Evolutionary conservation across 1,140 invertebrate species (phyloP).

Genomic region (Planococcus citri): DNA sequence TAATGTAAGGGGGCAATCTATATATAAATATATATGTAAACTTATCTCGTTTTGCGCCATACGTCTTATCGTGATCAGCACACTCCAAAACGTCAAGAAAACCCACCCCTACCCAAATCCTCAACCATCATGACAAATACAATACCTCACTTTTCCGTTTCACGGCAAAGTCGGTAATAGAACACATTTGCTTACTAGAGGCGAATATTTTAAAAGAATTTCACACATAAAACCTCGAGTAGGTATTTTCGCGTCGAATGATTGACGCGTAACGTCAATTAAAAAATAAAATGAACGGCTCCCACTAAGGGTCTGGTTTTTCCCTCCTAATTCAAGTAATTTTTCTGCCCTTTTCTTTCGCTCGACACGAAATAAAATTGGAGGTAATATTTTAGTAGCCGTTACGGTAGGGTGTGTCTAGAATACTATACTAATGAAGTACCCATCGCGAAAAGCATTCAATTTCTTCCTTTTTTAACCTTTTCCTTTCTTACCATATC

Average conservation of each 20-base stretch:
- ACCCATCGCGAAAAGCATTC: not conserved
- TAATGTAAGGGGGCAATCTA: too few relatives aligned
- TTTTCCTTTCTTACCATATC: not conserved
- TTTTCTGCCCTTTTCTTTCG: not conserved
- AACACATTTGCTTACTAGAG: too few relatives aligned
- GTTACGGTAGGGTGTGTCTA: not conserved
- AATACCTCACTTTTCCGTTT: too few relatives aligned
- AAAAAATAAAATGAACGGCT: not conserved
- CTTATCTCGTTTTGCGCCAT: too few relatives aligned
- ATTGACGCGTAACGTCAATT: not conserved
- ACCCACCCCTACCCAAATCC: too few relatives aligned
- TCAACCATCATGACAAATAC: too few relatives aligned
- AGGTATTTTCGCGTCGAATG: not conserved
- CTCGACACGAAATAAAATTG: not conserved
- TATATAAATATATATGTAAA: too few relatives aligned
- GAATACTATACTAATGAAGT: not conserved
- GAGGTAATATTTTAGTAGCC: not conserved
- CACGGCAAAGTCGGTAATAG: too few relatives aligned
- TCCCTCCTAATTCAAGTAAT: not conserved
- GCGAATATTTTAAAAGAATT: too few relatives aligned
- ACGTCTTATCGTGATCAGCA: too few relatives aligned
- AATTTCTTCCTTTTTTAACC: not conserved
- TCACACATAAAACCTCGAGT: not conserved
- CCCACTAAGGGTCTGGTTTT: not conserved
- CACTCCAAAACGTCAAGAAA: too few relatives aligned